These are phyloP conservation scores for Peromyscus attwateri DNA, from an alignment of 2,797 vertebrate genomes.

Conservation along the genomic window DNA sequence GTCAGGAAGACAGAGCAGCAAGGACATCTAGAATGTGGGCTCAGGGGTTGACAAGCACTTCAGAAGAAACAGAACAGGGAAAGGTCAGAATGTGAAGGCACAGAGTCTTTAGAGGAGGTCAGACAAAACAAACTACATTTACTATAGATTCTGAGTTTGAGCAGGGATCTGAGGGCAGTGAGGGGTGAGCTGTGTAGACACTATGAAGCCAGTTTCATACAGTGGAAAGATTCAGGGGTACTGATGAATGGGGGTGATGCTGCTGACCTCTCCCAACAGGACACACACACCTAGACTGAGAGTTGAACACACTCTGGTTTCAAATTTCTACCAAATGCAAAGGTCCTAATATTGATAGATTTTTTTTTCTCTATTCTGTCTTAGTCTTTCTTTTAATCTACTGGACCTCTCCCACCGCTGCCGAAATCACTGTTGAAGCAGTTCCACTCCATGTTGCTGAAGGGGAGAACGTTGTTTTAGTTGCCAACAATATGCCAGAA, in stretches of 20 bases:
- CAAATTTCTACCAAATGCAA: background rate
- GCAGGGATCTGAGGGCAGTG: background rate
- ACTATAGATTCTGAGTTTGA: background rate
- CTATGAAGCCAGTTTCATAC: background rate
- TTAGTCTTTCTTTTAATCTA: background rate
- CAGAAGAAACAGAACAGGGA: background rate
- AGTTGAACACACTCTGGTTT: no score
- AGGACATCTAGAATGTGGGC: background rate
- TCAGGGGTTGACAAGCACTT: background rate
- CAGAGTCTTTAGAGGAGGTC: background rate
- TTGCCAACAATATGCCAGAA: no score
- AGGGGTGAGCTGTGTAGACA: no score
- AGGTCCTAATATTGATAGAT: background rate
- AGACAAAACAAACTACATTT: background rate
- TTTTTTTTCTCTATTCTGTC: background rate
- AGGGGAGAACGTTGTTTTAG: background rate
- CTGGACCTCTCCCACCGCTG: background rate
- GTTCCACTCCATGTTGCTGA: fast-evolving
- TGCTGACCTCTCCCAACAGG: background rate
- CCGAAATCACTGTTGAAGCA: fast-evolving
- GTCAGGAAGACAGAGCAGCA: background rate
- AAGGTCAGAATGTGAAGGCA: background rate
- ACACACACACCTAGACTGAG: background rate
- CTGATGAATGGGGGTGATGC: no score
- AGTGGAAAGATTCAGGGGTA: background rate